Evolutionary conservation across 1,140 invertebrate species (phyloP).

Genomic region (Augochlora pura): DNA sequence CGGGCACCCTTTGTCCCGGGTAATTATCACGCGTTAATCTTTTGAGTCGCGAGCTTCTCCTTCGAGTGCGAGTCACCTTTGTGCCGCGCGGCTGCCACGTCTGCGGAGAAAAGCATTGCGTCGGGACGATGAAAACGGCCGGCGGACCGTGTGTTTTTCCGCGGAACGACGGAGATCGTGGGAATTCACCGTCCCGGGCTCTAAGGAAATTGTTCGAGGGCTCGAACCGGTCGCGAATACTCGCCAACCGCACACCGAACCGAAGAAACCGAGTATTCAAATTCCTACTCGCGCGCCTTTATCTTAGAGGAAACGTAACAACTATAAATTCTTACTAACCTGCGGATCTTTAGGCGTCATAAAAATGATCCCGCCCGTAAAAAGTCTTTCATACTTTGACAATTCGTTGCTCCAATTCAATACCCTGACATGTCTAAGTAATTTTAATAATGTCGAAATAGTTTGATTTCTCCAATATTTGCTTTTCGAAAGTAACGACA

Average conservation of each 20-base stretch:
- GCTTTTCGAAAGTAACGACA: too few species aligned
- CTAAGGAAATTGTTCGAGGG: background rate
- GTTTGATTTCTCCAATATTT: too few species aligned
- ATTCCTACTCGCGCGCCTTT: too few species aligned
- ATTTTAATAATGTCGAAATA: too few species aligned
- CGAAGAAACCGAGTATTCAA: too few species aligned
- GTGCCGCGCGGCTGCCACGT: background rate
- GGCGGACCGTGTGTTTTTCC: background rate
- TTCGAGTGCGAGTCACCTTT: background rate
- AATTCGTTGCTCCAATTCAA: too few species aligned
- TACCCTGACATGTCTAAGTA: too few species aligned
- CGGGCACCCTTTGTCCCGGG: background rate
- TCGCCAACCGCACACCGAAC: background rate
- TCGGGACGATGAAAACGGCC: background rate
- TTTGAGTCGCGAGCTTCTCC: slow-evolving; percentile 1
- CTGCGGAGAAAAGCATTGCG: background rate
- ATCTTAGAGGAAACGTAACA: too few species aligned
- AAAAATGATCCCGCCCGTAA: too few species aligned
- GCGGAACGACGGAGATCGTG: background rate
- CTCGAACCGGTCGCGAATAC: background rate
- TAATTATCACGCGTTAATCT: slow-evolving; percentile 1
- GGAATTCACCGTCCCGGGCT: background rate
- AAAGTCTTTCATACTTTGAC: too few species aligned
- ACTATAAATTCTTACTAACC: too few species aligned
- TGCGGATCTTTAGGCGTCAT: too few species aligned